Conservation (phyloP, 2,113 vertebrate genomes). For the Toxotes chatareus region DNA sequence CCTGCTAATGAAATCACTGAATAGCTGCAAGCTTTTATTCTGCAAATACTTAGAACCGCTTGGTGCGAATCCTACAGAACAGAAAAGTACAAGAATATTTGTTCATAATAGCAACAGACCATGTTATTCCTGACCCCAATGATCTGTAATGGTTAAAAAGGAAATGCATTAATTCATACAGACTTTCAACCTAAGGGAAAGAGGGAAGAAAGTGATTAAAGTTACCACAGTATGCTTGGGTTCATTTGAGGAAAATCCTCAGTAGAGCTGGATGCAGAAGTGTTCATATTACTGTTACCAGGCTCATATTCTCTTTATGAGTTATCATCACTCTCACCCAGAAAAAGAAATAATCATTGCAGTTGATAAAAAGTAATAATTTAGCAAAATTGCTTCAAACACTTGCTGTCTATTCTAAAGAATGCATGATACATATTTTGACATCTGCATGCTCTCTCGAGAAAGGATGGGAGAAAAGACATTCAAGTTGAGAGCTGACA, state of each 20-base stretch:
- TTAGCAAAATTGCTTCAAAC: no score
- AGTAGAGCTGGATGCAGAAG: slow-evolving; percentile 2
- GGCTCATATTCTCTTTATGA: no score
- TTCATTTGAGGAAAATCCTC: slow-evolving; percentile 4
- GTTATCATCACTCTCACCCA: neutral
- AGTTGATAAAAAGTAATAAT: no score
- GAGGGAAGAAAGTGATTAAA: neutral
- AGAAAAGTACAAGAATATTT: neutral
- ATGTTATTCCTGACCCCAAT: no score
- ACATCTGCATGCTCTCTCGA: no score
- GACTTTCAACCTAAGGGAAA: neutral
- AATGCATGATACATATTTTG: no score
- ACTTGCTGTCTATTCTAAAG: no score
- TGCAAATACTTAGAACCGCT: slow-evolving; percentile 23
- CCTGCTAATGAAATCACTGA: slow-evolving; percentile 27
- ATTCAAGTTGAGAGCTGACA: neutral
- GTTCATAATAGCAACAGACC: neutral
- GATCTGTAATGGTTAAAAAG: no score
- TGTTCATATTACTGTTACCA: neutral
- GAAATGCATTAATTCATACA: neutral
- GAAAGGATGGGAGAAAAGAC: no score
- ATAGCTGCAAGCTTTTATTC: slow-evolving; percentile 20
- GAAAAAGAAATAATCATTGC: no score
- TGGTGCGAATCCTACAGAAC: neutral
- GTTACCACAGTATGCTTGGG: neutral